Percentiles rank a stretch among this genome's conserved stretches.
Conservation (phyloP, 2,113 vertebrate species). For the Scolopax mira region DNA sequence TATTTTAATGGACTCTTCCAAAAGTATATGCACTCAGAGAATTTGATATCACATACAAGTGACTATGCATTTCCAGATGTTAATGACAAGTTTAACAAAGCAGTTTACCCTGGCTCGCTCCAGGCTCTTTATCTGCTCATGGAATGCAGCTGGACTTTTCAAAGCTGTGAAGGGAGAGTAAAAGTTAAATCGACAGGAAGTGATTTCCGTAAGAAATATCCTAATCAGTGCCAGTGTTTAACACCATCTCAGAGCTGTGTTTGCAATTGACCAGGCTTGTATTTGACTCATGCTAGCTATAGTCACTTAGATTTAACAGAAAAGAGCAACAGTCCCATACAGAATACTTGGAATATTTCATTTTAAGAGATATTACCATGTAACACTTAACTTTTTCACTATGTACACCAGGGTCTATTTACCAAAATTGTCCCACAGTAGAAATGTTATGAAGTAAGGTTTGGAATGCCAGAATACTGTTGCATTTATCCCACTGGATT, state of each 20-base stretch:
- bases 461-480: neutral
- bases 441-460: neutral
- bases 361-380: neutral
- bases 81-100: constrained; percentile 1
- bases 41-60: neutral
- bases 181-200: constrained; percentile 44
- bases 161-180: constrained; percentile 80
- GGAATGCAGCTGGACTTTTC: constrained; percentile 94
- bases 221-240: neutral
- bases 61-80: neutral
- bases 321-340: neutral
- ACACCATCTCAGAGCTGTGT: neutral
- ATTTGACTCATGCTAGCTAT: neutral
- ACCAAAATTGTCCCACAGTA: neutral
- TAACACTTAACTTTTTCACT: neutral
- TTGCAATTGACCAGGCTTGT: neutral
- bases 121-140: constrained; percentile 94
- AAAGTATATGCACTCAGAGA: neutral
- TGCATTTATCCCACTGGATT: neutral
- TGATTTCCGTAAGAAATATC: neutral
- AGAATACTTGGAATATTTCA: neutral
- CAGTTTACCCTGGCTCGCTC: constrained; percentile 92
- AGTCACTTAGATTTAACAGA: neutral
- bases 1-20: neutral
- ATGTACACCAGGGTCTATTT: neutral